These are phyloP conservation scores for Petaurus breviceps DNA, from an alignment of 2,113 vertebrate species.

Conservation along the genomic window DNA sequence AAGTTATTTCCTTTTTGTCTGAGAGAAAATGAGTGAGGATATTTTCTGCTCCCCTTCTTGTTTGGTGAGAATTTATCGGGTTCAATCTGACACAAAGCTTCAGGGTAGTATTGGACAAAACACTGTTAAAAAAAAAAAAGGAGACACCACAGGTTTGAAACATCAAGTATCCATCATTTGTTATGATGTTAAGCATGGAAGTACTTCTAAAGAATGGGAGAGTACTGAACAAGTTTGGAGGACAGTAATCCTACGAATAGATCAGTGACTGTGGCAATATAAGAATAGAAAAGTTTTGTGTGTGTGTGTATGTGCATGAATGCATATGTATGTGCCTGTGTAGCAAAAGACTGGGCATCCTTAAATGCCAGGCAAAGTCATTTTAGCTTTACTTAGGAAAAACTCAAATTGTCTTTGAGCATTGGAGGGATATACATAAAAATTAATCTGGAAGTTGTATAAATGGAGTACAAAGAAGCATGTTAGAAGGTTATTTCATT, in stretches of 20 bases:
- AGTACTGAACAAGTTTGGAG: not conserved
- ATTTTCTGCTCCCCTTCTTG: not conserved
- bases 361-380: not conserved
- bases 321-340: not conserved
- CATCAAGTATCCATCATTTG: not conserved
- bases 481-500: not conserved
- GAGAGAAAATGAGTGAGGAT: not conserved
- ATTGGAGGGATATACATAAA: not conserved
- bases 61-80: conserved; percentile 3
- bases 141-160: not conserved
- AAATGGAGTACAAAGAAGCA: not conserved
- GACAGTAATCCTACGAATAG: not conserved
- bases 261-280: not conserved
- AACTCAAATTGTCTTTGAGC: not conserved
- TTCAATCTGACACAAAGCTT: conserved; percentile 32
- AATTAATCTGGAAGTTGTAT: not conserved
- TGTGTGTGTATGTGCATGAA: not conserved
- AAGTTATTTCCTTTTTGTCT: not conserved
- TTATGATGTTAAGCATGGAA: not conserved
- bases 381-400: not conserved
- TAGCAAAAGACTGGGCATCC: not conserved
- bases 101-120: not conserved
- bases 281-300: not conserved
- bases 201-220: not conserved
- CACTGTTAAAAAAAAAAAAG: not conserved